Percentiles rank a stretch among this genome's conserved stretches.
phyloP scores from a whole-genome alignment of 2,888 invertebrate species.

The Alviniconcha strummeri region DNA sequence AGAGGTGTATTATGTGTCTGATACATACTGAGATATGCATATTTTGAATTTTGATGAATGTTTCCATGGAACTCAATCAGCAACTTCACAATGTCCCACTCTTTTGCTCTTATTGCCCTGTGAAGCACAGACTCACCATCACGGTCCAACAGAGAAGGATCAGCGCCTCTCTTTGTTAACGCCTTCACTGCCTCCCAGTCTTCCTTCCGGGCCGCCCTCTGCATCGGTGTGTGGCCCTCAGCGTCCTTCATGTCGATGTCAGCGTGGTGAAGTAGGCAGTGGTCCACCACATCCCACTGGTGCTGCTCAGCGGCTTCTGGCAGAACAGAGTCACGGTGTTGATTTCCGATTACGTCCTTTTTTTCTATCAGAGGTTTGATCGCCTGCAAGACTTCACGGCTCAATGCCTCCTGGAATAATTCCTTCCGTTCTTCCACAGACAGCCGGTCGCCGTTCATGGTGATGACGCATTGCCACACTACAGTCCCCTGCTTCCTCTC shows the following conservation, averaged over 20 bases:
- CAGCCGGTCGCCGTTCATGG: not conserved
- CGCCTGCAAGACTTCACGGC: not conserved
- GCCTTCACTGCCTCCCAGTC: not conserved
- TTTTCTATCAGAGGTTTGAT: slow-evolving; percentile 2
- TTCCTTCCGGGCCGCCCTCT: too few relatives aligned
- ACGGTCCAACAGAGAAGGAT: too few relatives aligned
- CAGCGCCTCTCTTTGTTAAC: not conserved
- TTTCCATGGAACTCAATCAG: too few relatives aligned
- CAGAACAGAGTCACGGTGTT: not conserved
- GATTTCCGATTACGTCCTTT: slow-evolving; percentile 1
- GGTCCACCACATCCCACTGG: not conserved
- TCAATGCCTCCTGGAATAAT: slow-evolving; percentile 13
- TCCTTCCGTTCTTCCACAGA: not conserved
- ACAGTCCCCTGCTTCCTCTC: not conserved
- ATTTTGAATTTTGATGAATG: too few relatives aligned
- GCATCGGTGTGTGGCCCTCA: too few relatives aligned
- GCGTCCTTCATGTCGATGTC: too few relatives aligned
- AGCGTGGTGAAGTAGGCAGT: too few relatives aligned
- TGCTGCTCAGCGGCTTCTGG: not conserved
- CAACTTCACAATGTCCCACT: too few relatives aligned
- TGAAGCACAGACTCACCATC: not conserved
- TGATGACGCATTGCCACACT: not conserved
- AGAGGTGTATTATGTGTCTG: too few relatives aligned
- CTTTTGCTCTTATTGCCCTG: not conserved
- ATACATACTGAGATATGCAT: too few relatives aligned